These are phyloP conservation scores for Hippopotamyrus pictus DNA, from an alignment of 2,797 vertebrate species.

Conservation along the genomic window DNA sequence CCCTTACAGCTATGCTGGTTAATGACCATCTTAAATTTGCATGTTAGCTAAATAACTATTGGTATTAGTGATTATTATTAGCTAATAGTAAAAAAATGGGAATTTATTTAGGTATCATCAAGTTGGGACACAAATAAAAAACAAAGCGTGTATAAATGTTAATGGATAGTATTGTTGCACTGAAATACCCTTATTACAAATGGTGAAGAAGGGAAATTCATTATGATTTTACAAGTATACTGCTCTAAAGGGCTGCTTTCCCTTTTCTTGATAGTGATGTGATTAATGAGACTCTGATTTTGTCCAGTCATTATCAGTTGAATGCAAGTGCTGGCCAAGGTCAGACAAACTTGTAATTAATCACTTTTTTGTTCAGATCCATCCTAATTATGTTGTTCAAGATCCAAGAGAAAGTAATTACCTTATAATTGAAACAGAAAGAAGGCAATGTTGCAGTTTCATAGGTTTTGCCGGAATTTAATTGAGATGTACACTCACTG, in stretches of 20 bases:
- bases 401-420: neutral
- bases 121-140: neutral
- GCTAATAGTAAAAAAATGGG: neutral
- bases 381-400: neutral
- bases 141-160: neutral
- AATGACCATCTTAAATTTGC: neutral
- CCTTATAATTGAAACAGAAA: neutral
- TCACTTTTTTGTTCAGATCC: constrained; percentile 10
- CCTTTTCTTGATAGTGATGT: neutral
- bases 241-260: neutral
- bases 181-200: neutral
- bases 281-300: neutral
- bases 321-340: constrained; percentile 7
- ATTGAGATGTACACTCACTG: neutral
- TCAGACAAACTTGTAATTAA: constrained; percentile 13
- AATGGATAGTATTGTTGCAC: neutral
- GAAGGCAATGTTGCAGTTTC: neutral
- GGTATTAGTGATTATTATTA: neutral
- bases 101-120: neutral
- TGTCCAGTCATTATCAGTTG: constrained; percentile 2
- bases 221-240: neutral
- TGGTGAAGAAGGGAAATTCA: neutral
- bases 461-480: neutral
- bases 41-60: neutral
- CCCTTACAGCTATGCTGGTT: neutral